Evolutionary conservation across 2,113 vertebrate species (phyloP).

Genomic region (Sinocyclocheilus rhinocerous): DNA sequence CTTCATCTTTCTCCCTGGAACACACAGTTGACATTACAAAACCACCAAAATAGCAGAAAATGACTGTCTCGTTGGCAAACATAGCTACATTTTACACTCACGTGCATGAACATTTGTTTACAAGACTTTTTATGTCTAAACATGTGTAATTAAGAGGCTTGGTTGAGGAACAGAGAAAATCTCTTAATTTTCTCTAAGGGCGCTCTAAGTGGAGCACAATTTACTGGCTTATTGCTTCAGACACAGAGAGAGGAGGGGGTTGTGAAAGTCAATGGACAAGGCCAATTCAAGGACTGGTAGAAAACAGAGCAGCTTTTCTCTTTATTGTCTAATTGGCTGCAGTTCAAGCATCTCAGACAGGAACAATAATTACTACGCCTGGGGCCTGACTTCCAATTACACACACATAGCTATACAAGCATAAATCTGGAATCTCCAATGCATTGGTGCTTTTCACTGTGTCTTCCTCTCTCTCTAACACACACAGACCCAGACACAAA

Average conservation of each 20-base stretch:
- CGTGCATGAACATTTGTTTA: constrained; percentile 29
- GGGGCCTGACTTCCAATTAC: constrained; percentile 45
- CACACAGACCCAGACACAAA: constrained; percentile 42
- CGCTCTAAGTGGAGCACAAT: constrained; percentile 30
- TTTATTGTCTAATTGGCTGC: constrained; percentile 73
- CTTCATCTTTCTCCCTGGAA: constrained; percentile 32
- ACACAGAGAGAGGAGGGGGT: constrained; percentile 17
- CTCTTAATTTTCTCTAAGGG: constrained; percentile 26
- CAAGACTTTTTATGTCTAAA: constrained; percentile 27
- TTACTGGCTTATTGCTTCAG: background rate
- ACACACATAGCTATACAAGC: constrained; percentile 27
- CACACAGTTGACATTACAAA: background rate
- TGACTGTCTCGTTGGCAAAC: background rate
- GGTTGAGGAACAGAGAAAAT: constrained; percentile 27
- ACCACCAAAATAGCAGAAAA: constrained; percentile 25
- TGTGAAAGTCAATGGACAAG: constrained; percentile 20
- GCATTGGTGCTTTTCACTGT: constrained; percentile 37
- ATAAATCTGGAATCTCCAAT: constrained; percentile 19
- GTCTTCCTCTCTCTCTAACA: background rate
- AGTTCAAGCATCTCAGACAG: constrained; percentile 66
- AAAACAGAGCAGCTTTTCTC: constrained; percentile 50
- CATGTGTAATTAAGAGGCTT: constrained; percentile 41
- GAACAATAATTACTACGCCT: constrained; percentile 68
- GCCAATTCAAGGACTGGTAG: constrained; percentile 47
- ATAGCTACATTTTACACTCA: constrained; percentile 12